phyloP scores from a whole-genome alignment of 1,140 invertebrate species.

The Drosophila auraria region DNA sequence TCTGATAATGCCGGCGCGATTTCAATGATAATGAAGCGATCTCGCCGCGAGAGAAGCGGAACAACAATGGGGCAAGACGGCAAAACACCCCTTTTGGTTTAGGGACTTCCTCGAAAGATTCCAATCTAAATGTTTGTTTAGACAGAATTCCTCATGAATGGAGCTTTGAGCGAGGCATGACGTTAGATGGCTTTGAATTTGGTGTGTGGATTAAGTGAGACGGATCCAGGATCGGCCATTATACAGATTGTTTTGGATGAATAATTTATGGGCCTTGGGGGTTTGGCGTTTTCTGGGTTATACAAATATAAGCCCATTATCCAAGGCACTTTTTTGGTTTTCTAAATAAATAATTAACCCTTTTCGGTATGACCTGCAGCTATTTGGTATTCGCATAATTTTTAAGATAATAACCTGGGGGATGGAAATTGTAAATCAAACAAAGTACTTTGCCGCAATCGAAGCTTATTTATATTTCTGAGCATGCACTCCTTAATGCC shows the following conservation, averaged over 20 bases:
- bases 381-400: background rate
- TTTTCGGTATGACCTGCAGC: background rate
- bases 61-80: conserved; percentile 15
- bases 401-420: conserved; percentile 2
- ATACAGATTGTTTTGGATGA: conserved; percentile 4
- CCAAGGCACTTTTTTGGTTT: background rate
- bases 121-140: conserved; percentile 50
- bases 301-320: background rate
- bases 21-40: conserved; percentile 57
- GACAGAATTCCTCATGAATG: conserved; percentile 37
- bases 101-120: conserved; percentile 32
- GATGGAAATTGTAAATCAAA: conserved; percentile 8
- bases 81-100: conserved; percentile 20
- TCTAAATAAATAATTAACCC: conserved; percentile 10
- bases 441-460: conserved; percentile 5
- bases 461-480: conserved; percentile 17
- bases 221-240: background rate
- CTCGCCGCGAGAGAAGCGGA: conserved; percentile 27
- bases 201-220: conserved; percentile 20
- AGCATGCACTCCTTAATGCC: background rate
- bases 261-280: conserved; percentile 9
- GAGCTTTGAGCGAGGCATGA: conserved; percentile 14
- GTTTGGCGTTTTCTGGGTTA: background rate
- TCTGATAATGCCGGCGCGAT: conserved; percentile 52
- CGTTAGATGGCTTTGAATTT: conserved; percentile 1